Conservation (phyloP, 2,888 invertebrate species). For the Drosophila prostipennis region DNA sequence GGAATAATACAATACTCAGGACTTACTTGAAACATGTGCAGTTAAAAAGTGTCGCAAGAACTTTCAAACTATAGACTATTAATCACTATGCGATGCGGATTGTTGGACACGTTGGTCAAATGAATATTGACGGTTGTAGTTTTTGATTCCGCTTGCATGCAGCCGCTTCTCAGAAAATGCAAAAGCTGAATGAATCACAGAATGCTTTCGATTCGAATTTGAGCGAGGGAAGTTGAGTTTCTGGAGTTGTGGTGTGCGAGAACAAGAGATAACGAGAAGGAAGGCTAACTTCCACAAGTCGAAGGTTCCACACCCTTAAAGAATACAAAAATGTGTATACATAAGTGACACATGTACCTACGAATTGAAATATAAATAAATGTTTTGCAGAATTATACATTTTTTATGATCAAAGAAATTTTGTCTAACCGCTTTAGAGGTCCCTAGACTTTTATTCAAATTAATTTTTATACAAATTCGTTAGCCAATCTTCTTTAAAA, state of each 20-base stretch:
- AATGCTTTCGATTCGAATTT: not conserved
- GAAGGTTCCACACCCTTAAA: not conserved
- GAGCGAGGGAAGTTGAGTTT: slow-evolving; percentile 23
- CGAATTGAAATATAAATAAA: too few relatives aligned
- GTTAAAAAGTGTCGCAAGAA: slow-evolving; percentile 49
- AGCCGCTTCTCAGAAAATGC: slow-evolving; percentile 69
- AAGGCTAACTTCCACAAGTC: too few relatives aligned
- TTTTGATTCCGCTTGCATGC: slow-evolving; percentile 30
- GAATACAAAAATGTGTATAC: too few relatives aligned
- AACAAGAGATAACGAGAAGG: slow-evolving; percentile 7
- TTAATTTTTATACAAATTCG: too few relatives aligned
- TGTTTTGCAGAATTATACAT: too few relatives aligned
- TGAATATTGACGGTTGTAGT: slow-evolving; percentile 1
- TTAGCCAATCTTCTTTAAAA: too few relatives aligned
- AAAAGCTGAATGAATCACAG: slow-evolving; percentile 56
- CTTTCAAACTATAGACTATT: slow-evolving; percentile 41
- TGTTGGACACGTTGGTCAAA: slow-evolving; percentile 12
- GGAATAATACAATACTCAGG: slow-evolving; percentile 5
- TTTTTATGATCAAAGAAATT: too few relatives aligned
- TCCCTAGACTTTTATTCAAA: not conserved
- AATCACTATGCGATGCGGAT: slow-evolving; percentile 22
- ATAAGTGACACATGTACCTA: too few relatives aligned
- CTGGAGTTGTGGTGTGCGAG: slow-evolving; percentile 36
- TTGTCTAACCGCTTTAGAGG: not conserved
- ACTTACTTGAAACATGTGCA: slow-evolving; percentile 75